phyloP scores from a whole-genome alignment of 2,888 invertebrate genomes.

The Tanypteryx hageni region DNA sequence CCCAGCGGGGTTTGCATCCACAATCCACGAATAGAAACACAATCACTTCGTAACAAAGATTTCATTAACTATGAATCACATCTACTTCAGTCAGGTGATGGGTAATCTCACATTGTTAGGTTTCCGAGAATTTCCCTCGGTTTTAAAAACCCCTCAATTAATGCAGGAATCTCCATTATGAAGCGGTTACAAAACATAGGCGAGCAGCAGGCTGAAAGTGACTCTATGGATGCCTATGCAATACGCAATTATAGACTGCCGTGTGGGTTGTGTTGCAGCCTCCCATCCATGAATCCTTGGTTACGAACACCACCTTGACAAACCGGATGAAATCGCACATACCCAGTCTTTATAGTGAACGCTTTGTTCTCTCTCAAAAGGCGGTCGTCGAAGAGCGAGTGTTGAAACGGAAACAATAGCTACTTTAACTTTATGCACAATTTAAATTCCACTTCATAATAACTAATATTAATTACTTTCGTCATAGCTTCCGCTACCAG shows the following conservation, averaged over 20 bases:
- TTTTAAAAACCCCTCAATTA: background rate
- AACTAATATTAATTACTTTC: too few species aligned
- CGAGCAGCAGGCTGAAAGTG: background rate
- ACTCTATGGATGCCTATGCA: background rate
- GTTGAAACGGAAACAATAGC: background rate
- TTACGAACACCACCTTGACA: constrained; percentile 12
- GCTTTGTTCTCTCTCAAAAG: background rate
- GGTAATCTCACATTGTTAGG: background rate
- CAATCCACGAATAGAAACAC: too few species aligned
- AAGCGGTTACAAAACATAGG: background rate
- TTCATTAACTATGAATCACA: background rate
- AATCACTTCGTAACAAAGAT: background rate
- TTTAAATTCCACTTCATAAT: too few species aligned
- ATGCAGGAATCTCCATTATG: constrained; percentile 12
- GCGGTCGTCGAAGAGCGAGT: background rate
- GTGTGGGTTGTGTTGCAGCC: constrained; percentile 34
- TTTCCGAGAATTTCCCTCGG: background rate
- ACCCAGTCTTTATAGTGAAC: background rate
- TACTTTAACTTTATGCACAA: too few species aligned
- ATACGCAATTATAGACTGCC: background rate
- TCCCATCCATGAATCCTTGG: constrained; percentile 1
- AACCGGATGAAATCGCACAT: background rate
- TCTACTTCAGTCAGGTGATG: background rate
- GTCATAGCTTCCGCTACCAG: too few species aligned
- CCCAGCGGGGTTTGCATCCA: too few species aligned